Evolutionary conservation across 2,888 invertebrate species (phyloP).

Genomic region (Colletes collaris): DNA sequence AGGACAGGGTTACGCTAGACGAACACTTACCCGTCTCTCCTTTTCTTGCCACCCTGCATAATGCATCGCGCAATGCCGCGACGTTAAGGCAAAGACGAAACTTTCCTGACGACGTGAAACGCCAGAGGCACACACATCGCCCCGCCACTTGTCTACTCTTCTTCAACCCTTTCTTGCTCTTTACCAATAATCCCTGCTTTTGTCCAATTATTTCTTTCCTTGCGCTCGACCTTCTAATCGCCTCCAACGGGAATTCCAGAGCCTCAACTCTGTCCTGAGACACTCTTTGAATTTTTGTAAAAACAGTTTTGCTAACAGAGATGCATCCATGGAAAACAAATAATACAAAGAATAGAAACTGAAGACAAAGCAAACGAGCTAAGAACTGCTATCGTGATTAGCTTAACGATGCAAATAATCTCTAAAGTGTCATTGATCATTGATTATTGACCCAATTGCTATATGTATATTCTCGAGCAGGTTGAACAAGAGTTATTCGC

Average conservation of each 20-base stretch:
- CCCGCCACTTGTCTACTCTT: slow-evolving; percentile 13
- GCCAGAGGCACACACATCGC: slow-evolving; percentile 53
- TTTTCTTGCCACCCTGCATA: slow-evolving; percentile 62
- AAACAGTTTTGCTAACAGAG: too few species aligned
- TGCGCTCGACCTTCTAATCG: slow-evolving; percentile 17
- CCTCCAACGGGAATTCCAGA: slow-evolving; percentile 4
- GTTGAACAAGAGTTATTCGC: too few species aligned
- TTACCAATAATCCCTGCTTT: background rate
- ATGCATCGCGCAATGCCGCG: slow-evolving; percentile 59
- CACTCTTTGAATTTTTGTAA: too few species aligned
- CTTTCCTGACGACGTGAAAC: slow-evolving; percentile 59
- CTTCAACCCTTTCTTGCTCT: slow-evolving; percentile 9
- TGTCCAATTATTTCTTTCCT: slow-evolving; percentile 20
- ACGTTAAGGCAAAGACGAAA: slow-evolving; percentile 61
- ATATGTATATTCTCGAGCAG: too few species aligned
- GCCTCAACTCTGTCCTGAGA: too few species aligned
- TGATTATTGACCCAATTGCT: too few species aligned
- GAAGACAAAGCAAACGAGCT: too few species aligned
- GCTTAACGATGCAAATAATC: too few species aligned
- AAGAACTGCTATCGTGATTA: too few species aligned
- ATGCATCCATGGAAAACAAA: too few species aligned
- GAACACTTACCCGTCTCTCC: slow-evolving; percentile 27
- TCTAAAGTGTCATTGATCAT: too few species aligned
- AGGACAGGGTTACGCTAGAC: slow-evolving; percentile 34
- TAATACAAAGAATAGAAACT: too few species aligned